phyloP scores from a whole-genome alignment of 2,888 invertebrate species.

The Syrphus vitripennis region DNA sequence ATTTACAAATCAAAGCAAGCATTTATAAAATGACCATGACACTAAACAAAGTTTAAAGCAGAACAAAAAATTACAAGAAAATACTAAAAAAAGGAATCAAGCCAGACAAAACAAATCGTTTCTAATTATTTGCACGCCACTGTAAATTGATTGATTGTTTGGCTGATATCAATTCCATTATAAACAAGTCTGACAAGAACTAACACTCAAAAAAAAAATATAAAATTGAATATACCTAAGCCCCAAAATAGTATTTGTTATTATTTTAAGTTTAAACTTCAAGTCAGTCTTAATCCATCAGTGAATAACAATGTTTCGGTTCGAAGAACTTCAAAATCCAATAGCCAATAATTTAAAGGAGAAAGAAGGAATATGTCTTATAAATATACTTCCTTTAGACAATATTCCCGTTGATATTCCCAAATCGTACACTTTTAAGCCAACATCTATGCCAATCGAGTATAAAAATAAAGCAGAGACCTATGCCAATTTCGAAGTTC shows the following conservation, averaged over 20 bases:
- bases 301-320: not conserved
- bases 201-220: too few relatives aligned
- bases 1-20: too few relatives aligned
- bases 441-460: conserved; percentile 24
- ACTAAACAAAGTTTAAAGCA: too few relatives aligned
- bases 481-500: conserved; percentile 58
- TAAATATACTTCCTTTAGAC: conserved; percentile 14
- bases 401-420: conserved; percentile 8
- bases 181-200: too few relatives aligned
- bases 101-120: too few relatives aligned
- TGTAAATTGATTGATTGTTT: too few relatives aligned
- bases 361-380: not conserved
- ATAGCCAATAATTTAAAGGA: not conserved
- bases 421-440: not conserved
- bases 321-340: not conserved
- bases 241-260: not conserved
- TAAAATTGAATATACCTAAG: too few relatives aligned
- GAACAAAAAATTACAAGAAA: too few relatives aligned
- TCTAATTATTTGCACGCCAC: too few relatives aligned
- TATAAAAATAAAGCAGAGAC: conserved; percentile 6
- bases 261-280: not conserved
- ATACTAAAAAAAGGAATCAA: too few relatives aligned
- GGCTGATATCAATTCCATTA: too few relatives aligned
- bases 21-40: too few relatives aligned
- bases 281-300: not conserved